phyloP scores from a whole-genome alignment of 1,140 invertebrate species.

The Watersipora subatra region DNA sequence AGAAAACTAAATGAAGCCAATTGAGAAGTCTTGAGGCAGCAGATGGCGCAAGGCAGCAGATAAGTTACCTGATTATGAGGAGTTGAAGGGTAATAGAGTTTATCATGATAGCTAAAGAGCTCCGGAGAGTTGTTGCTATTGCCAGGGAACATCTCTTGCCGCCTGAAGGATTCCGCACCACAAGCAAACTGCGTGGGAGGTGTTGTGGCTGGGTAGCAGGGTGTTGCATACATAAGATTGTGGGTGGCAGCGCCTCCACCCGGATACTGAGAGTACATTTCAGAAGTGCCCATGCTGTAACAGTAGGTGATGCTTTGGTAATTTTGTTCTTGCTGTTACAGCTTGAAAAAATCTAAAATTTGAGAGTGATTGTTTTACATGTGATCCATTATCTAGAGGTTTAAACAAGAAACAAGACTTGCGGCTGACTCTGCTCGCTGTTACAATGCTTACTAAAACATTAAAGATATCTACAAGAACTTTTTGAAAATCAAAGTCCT shows the following conservation, averaged over 20 bases:
- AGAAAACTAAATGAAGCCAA: not conserved
- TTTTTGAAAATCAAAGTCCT: not conserved
- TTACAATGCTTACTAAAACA: too few species aligned
- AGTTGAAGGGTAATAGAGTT: not conserved
- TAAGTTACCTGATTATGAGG: not conserved
- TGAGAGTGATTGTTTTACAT: not conserved
- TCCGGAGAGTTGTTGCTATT: not conserved
- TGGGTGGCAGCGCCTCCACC: not conserved
- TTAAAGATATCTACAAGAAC: too few species aligned
- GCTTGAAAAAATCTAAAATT: not conserved
- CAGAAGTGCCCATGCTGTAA: not conserved
- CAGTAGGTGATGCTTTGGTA: not conserved
- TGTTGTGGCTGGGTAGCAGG: not conserved
- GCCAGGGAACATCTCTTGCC: not conserved
- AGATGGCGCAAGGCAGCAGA: too few species aligned
- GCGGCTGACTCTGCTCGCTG: too few species aligned
- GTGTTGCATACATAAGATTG: not conserved
- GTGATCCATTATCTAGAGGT: not conserved
- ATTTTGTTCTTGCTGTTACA: not conserved
- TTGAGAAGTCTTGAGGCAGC: not conserved
- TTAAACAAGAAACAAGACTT: not conserved
- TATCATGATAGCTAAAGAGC: not conserved
- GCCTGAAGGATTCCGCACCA: not conserved
- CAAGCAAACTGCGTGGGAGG: not conserved
- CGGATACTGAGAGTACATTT: not conserved